These are phyloP conservation scores for Hycleus phaleratus DNA, from an alignment of 1,140 invertebrate species.

Conservation along the genomic window DNA sequence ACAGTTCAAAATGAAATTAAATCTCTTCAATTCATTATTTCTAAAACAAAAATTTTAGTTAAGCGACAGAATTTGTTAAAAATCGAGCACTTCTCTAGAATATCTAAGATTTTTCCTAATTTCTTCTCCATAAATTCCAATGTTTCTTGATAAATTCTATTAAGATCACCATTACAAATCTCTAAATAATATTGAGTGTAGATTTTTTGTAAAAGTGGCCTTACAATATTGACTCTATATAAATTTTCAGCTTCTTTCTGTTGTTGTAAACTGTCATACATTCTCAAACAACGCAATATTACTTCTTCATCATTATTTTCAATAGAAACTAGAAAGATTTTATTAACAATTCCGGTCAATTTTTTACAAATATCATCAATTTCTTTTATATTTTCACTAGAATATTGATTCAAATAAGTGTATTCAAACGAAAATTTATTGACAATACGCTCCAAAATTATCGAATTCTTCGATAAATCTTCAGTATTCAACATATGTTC, in stretches of 20 bases:
- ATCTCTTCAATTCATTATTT: conserved; percentile 49
- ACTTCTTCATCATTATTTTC: conserved; percentile 47
- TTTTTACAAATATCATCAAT: conserved; percentile 46
- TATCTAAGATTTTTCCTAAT: conserved; percentile 52
- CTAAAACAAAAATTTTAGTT: conserved; percentile 10
- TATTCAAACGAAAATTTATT: conserved; percentile 57
- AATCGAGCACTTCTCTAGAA: conserved; percentile 47
- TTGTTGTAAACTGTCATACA: conserved; percentile 59
- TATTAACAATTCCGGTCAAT: conserved; percentile 51
- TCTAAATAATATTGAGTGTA: conserved; percentile 65
- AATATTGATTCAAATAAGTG: conserved; percentile 50
- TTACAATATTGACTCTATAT: conserved; percentile 63
- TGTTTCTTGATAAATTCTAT: conserved; percentile 66
- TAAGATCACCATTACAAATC: conserved; percentile 58
- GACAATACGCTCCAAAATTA: conserved; percentile 45
- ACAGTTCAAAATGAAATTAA: conserved; percentile 80
- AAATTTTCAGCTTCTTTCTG: conserved; percentile 62
- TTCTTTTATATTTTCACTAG: conserved; percentile 35
- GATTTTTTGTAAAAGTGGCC: conserved; percentile 61
- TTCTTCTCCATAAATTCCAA: conserved; percentile 62
- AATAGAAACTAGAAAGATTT: conserved; percentile 54
- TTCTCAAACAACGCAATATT: conserved; percentile 55
- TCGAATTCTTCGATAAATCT: conserved; percentile 22
- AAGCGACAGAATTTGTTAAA: conserved; percentile 39
- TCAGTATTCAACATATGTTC: conserved; percentile 25